These are phyloP conservation scores for Gortyna flavago DNA, from an alignment of 2,888 invertebrate genomes.

Conservation along the genomic window DNA sequence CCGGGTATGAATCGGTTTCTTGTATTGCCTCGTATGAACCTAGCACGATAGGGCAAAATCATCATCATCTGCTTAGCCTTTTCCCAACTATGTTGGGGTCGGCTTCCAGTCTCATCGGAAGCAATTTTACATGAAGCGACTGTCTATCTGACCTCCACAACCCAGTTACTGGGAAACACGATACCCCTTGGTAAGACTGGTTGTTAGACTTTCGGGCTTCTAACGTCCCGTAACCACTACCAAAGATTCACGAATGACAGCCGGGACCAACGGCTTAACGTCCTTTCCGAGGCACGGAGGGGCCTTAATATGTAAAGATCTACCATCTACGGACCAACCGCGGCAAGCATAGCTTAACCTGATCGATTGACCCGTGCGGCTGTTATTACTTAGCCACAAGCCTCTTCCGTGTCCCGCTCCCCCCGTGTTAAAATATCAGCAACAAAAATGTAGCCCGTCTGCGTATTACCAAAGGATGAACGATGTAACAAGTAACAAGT, in stretches of 20 bases:
- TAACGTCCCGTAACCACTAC: background rate
- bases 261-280: background rate
- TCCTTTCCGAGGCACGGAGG: background rate
- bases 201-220: background rate
- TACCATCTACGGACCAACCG: no score
- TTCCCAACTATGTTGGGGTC: background rate
- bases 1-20: background rate
- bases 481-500: slow-evolving; percentile 3
- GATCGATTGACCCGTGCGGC: no score
- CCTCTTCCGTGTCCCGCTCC: background rate
- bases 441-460: slow-evolving; percentile 9
- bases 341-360: no score
- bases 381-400: background rate
- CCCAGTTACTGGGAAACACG: background rate
- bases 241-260: background rate
- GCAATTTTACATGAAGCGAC: no score
- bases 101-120: background rate
- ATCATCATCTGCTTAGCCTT: no score
- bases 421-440: background rate
- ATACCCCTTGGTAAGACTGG: background rate
- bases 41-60: no score
- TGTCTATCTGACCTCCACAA: no score
- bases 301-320: background rate
- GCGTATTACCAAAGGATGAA: background rate
- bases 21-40: no score